Conservation (phyloP, 2,888 invertebrate species). For the Epinotia brunnichana region DNA sequence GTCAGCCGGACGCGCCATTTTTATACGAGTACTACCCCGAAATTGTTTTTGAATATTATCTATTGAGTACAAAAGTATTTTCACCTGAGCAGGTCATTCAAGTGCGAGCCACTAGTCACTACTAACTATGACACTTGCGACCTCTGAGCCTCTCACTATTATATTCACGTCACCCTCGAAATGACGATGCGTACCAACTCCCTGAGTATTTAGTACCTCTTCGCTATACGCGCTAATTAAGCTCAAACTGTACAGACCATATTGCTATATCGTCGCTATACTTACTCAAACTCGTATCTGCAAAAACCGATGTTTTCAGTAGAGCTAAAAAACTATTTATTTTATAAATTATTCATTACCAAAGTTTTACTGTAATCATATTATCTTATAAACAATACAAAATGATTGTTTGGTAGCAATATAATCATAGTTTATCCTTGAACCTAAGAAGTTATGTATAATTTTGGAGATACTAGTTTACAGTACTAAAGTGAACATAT, state of each 20-base stretch:
- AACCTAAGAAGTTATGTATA: constrained; percentile 3
- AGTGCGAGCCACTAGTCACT: too few relatives aligned
- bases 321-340: neutral
- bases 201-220: neutral
- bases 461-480: constrained; percentile 15
- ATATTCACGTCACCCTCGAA: neutral
- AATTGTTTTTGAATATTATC: neutral
- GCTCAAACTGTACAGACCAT: too few relatives aligned
- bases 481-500: constrained; percentile 4
- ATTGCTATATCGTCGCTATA: neutral
- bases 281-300: constrained; percentile 1
- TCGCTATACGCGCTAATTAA: neutral
- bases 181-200: too few relatives aligned
- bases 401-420: neutral
- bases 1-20: constrained; percentile 9
- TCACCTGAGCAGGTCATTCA: too few relatives aligned
- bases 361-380: constrained; percentile 11
- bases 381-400: neutral
- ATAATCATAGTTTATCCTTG: constrained; percentile 5
- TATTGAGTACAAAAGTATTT: too few relatives aligned
- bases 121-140: too few relatives aligned
- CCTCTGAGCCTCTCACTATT: neutral
- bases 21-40: neutral
- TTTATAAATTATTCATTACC: neutral
- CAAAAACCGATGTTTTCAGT: constrained; percentile 1